Base-by-base conservation (phyloP, 2,888 invertebrate species). In the Lissocephala sabroskyi region DNA sequence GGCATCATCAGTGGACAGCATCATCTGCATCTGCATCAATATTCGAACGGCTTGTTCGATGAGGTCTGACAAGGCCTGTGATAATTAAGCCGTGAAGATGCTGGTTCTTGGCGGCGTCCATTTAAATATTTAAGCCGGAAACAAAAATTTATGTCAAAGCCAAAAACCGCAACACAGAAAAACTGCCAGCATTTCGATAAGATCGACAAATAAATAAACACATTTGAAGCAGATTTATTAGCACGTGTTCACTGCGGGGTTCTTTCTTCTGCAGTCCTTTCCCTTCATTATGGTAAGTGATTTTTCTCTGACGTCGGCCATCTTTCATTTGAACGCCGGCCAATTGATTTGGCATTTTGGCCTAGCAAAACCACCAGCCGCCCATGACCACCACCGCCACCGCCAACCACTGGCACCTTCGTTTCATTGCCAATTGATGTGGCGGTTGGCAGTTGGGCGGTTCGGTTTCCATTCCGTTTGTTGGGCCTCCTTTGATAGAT, bases 271-370 rank as follows among this genome's bases (percentile, higher is more conserved):
- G 3, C 30, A 30, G 53, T 49, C 45, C 49, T 7, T 23, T 23
- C 23, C 3, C 23, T 23, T 54, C 65, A 68, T 73, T 68, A 65
- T 55, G 52, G 42, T 67, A 66, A 66, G 63, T 75, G 53, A 68
- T 65, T 52, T 43, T 30, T 48, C 45, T 45, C 43, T 42, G 30
- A 19, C 45, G 18, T 18, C 19, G 33, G 14, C 26, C 46, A 41
- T 51, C 40, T 19, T 32, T 33, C 16, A 40, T 40, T 39, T 48
- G 58, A 60, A 54, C 54, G 40, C 16, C 51, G 51, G 50, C 49
- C 70, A 77, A 70, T 77, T 74, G 77, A 77, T 74, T 68, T 74
- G 71, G 66, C 75, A 54, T 76, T 54, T 59, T n/a, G n/a, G n/a
- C n/a, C n/a, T n/a, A n/a, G 62, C 51, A 61, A 64, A 65, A 68